Percentiles rank a stretch among this genome's conserved stretches.
Conservation (phyloP, 1,140 invertebrate species). For the Pseudomyrmex cubaensis region DNA sequence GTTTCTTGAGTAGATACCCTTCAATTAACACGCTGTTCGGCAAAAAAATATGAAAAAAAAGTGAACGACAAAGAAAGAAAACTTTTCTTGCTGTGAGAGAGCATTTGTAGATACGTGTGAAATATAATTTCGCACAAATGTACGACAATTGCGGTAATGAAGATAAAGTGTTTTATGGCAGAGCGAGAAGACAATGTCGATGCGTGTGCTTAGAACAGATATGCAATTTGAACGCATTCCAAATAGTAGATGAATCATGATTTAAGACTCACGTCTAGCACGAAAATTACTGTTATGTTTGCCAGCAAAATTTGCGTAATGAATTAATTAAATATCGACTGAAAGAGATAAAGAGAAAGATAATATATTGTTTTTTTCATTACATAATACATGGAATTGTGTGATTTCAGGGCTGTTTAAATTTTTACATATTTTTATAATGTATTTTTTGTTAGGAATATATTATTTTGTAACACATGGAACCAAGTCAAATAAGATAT, state of each 20-base stretch:
- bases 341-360: not conserved
- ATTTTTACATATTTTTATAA: not conserved
- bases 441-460: not conserved
- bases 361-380: not conserved
- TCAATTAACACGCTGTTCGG: slow-evolving; percentile 17
- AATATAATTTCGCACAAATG: slow-evolving; percentile 1
- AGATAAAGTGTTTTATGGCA: not conserved
- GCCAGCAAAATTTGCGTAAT: slow-evolving; percentile 8
- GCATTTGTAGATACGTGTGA: not conserved
- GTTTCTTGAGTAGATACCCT: slow-evolving; percentile 44
- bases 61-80: slow-evolving; percentile 25
- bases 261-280: slow-evolving; percentile 3
- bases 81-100: not conserved
- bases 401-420: not conserved
- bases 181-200: slow-evolving; percentile 9
- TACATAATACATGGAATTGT: not conserved
- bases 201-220: slow-evolving; percentile 15
- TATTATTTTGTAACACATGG: not conserved
- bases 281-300: slow-evolving; percentile 32
- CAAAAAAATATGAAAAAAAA: slow-evolving; percentile 34
- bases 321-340: not conserved
- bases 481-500: not conserved
- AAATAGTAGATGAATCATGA: slow-evolving; percentile 24
- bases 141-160: not conserved
- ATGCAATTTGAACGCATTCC: slow-evolving; percentile 49